Conservation (phyloP, 2,797 vertebrate species). For the Danio tinwini region DNA sequence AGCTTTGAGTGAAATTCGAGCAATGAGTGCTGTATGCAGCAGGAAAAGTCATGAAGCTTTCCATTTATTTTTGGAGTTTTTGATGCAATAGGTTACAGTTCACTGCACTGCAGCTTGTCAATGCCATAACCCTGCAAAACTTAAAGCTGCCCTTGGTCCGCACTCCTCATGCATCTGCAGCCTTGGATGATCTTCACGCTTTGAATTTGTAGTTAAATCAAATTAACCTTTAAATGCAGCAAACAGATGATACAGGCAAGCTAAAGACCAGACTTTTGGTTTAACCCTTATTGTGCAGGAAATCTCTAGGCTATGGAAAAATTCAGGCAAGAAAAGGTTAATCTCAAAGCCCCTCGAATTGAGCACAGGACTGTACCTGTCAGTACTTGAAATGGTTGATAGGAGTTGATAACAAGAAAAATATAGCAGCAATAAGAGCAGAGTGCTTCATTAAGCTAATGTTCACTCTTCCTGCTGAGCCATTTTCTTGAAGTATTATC, state of each 20-base stretch:
- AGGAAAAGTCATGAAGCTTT: slow-evolving; percentile 24
- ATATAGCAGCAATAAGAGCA: neutral
- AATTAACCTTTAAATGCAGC: slow-evolving; percentile 63
- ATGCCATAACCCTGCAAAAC: neutral
- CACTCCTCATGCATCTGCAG: neutral
- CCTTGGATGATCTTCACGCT: slow-evolving; percentile 44
- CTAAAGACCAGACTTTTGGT: slow-evolving; percentile 1
- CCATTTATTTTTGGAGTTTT: neutral
- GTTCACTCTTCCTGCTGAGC: neutral
- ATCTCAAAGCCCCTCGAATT: neutral
- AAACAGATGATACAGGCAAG: slow-evolving; percentile 6
- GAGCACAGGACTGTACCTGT: neutral
- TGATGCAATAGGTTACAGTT: neutral
- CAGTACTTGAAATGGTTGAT: neutral
- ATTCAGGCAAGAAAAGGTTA: neutral
- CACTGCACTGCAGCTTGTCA: slow-evolving; percentile 12
- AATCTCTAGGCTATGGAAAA: neutral
- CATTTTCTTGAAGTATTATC: slow-evolving; percentile 9
- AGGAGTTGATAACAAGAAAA: neutral
- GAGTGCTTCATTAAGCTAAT: slow-evolving; percentile 1
- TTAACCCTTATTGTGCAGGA: neutral
- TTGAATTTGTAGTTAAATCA: slow-evolving; percentile 44
- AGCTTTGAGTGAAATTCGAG: neutral
- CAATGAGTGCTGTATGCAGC: slow-evolving; percentile 14
- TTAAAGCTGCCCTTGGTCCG: neutral